phyloP scores from a whole-genome alignment of 2,797 vertebrate genomes.

The Natrix natrix region DNA sequence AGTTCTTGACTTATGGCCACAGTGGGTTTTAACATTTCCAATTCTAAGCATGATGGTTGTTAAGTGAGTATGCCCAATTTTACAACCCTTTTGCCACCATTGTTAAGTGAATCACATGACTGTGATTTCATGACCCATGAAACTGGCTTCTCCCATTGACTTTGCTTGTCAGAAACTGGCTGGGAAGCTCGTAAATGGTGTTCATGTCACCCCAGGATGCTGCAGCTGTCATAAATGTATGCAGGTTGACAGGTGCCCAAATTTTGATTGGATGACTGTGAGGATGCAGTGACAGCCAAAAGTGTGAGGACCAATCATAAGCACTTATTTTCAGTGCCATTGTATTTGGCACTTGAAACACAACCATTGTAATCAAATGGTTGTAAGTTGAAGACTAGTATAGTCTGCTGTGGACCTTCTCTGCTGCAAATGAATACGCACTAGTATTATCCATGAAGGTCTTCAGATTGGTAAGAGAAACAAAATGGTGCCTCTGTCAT shows the following conservation, averaged over 20 bases:
- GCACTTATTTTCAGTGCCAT: neutral
- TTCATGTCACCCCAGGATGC: neutral
- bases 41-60: neutral
- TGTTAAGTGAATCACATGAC: too few relatives aligned
- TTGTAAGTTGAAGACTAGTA: neutral
- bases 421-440: neutral
- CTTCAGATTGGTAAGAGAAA: neutral
- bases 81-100: too few relatives aligned
- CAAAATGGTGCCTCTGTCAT: neutral
- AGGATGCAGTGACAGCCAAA: neutral
- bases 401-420: too few relatives aligned
- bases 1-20: neutral
- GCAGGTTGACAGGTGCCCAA: neutral
- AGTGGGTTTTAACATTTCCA: neutral
- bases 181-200: neutral
- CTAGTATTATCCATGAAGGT: neutral
- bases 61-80: neutral
- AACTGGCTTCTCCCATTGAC: neutral
- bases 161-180: neutral
- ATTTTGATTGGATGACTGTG: neutral
- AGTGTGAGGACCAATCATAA: neutral
- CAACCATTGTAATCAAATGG: neutral
- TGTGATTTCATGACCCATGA: neutral
- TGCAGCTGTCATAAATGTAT: neutral
- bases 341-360: neutral